phyloP scores from a whole-genome alignment of 2,797 vertebrate species.

The Poecilia velifera region DNA sequence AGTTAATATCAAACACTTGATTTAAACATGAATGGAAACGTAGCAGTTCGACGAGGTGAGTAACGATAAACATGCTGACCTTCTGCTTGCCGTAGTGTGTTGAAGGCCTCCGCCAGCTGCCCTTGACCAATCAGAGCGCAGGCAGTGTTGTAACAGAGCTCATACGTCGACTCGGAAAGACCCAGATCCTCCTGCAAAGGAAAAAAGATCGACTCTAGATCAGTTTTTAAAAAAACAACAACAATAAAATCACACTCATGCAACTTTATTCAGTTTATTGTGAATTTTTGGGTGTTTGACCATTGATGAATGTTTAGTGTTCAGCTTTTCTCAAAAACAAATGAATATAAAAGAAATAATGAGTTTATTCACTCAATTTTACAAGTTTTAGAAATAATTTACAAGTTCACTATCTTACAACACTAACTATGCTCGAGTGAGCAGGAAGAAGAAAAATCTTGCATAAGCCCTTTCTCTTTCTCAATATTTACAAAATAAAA shows the following conservation, averaged over 20 bases:
- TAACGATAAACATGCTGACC: conserved; percentile 75
- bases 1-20: neutral
- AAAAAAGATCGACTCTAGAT: neutral
- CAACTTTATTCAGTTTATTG: too few species aligned
- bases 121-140: conserved; percentile 94
- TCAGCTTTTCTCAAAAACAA: neutral
- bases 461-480: too few species aligned
- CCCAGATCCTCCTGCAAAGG: conserved; percentile 89
- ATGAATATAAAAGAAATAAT: neutral
- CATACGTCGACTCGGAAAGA: conserved; percentile 91
- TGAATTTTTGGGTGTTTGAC: neutral
- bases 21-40: neutral
- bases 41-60: accelerated
- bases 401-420: too few species aligned
- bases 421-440: too few species aligned
- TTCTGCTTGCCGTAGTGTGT: conserved; percentile 92
- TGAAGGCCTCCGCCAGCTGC: conserved; percentile 87
- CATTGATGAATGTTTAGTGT: neutral
- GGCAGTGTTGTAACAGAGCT: conserved; percentile 94
- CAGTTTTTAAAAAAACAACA: neutral
- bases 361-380: too few species aligned
- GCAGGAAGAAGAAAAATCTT: too few species aligned
- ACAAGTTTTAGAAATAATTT: too few species aligned
- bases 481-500: too few species aligned
- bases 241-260: neutral